These are phyloP conservation scores for Galeruca laticollis DNA, from an alignment of 2,888 invertebrate species.

Conservation along the genomic window DNA sequence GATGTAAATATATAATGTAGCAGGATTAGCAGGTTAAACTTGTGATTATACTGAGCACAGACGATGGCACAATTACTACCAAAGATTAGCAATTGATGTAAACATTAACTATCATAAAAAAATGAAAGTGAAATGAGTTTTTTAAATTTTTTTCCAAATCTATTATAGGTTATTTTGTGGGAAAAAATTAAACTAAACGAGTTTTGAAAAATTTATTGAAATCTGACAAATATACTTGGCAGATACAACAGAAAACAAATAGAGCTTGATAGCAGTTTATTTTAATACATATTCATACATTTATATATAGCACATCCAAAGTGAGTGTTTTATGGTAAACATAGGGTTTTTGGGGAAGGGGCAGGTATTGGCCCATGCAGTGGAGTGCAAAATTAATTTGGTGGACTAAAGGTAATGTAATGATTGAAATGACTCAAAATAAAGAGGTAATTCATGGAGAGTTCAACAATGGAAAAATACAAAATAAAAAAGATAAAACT, in stretches of 20 bases:
- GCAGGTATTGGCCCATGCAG: slow-evolving; percentile 64
- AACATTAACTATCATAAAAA: no score
- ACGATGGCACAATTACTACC: no score
- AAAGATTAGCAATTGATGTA: no score
- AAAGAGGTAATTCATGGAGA: slow-evolving; percentile 52
- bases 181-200: slow-evolving; percentile 33
- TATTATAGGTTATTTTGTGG: no score
- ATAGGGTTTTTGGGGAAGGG: slow-evolving; percentile 57
- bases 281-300: slow-evolving; percentile 69
- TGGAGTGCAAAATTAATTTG: slow-evolving; percentile 63
- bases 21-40: no score
- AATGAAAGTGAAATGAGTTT: no score
- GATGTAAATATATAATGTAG: no score
- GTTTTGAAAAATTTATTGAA: slow-evolving; percentile 68
- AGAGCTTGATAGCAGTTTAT: slow-evolving; percentile 68
- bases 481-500: slow-evolving; percentile 60
- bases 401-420: slow-evolving; percentile 59
- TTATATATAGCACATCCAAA: slow-evolving; percentile 69
- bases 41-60: no score
- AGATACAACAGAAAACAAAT: slow-evolving; percentile 69
- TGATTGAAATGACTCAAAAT: slow-evolving; percentile 51
- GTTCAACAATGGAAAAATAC: slow-evolving; percentile 62
- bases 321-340: slow-evolving; percentile 66
- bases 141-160: no score
- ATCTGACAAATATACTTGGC: slow-evolving; percentile 67